Conservation (phyloP, 1,140 invertebrate genomes). For the Hirudo medicinalis region DNA sequence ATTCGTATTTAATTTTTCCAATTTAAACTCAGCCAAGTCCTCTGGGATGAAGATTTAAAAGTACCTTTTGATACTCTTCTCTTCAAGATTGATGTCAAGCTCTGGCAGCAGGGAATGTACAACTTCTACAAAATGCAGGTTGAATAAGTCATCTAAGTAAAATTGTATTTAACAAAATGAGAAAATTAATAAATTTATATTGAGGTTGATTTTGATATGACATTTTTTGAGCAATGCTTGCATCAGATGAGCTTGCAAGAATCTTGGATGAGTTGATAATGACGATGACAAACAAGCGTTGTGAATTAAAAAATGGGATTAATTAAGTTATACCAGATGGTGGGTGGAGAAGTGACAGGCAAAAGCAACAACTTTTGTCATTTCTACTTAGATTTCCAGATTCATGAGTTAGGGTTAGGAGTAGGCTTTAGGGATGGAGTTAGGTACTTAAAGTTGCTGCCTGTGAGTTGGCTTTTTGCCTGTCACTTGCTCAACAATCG, state of each 20-base stretch:
- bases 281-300: not conserved
- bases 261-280: not conserved
- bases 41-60: conserved; percentile 30
- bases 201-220: not conserved
- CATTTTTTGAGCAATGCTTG: no score
- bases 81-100: conserved; percentile 43
- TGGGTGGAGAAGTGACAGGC: no score
- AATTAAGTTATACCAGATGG: not conserved
- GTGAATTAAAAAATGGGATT: not conserved
- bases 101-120: conserved; percentile 42
- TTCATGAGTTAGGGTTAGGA: no score
- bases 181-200: not conserved
- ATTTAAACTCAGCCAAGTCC: conserved; percentile 27
- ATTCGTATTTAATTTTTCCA: conserved; percentile 15
- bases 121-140: conserved; percentile 49
- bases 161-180: not conserved
- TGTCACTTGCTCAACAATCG: no score
- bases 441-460: no score
- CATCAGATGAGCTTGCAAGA: no score
- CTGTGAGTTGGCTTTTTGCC: no score
- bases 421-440: no score
- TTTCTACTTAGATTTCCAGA: not conserved
- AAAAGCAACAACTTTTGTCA: no score
- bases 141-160: not conserved
- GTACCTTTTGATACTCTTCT: conserved; percentile 42